These are phyloP conservation scores for Vanessa tameamea DNA, from an alignment of 1,140 invertebrate genomes.

Conservation along the genomic window DNA sequence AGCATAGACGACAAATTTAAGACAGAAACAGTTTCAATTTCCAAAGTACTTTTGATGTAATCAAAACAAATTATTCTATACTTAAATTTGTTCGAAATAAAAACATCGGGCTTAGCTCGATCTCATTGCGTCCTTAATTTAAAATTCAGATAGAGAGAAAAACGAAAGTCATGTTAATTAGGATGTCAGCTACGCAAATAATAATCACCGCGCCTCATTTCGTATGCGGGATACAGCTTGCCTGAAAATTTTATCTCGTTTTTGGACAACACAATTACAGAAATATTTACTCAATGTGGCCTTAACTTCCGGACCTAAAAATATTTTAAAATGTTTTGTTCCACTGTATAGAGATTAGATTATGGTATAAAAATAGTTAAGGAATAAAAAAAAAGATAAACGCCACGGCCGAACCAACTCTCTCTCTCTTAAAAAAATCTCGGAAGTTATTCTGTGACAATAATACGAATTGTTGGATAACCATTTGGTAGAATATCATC, in stretches of 20 bases:
- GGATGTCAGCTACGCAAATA: conserved; percentile 72
- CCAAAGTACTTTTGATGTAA: too few relatives aligned
- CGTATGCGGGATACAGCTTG: conserved; percentile 58
- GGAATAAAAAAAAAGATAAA: too few relatives aligned
- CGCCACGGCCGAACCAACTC: too few relatives aligned
- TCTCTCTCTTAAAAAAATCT: too few relatives aligned
- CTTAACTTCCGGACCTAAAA: conserved; percentile 42
- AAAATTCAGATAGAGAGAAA: conserved; percentile 49
- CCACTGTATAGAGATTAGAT: background rate
- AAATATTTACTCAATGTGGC: conserved; percentile 62
- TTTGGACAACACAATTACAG: conserved; percentile 70
- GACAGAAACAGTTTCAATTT: too few relatives aligned
- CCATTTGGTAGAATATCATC: too few relatives aligned
- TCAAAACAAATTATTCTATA: too few relatives aligned
- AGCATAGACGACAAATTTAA: too few relatives aligned
- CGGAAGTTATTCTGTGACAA: too few relatives aligned
- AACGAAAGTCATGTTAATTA: conserved; percentile 68
- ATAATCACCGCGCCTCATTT: conserved; percentile 66
- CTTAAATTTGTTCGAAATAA: too few relatives aligned
- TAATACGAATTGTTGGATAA: too few relatives aligned
- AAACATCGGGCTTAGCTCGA: background rate
- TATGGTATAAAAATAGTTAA: too few relatives aligned
- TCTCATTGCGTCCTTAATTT: conserved; percentile 27
- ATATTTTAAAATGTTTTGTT: conserved; percentile 37
- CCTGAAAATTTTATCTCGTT: conserved; percentile 67